phyloP scores from a whole-genome alignment of 1,140 invertebrate genomes.

The Pogonomyrmex californicus region DNA sequence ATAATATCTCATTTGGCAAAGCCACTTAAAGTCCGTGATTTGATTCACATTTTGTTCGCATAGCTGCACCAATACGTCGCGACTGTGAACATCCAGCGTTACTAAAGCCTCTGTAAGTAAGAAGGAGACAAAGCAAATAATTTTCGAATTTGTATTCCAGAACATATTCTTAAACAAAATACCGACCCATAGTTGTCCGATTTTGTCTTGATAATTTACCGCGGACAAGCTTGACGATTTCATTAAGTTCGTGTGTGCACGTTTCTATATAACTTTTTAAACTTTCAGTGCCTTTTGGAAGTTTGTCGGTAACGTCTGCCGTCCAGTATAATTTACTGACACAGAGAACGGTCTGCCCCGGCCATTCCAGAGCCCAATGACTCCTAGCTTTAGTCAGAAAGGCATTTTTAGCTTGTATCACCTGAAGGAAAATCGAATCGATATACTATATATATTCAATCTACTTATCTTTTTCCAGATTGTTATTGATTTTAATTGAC shows the following conservation, averaged over 20 bases:
- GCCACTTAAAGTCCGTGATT: conserved; percentile 96
- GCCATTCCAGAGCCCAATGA: conserved; percentile 96
- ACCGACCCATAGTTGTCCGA: conserved; percentile 94
- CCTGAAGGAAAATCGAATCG: conserved; percentile 76
- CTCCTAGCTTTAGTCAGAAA: conserved; percentile 90
- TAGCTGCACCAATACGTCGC: conserved; percentile 93
- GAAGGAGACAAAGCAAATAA: neutral
- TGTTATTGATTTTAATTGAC: conserved; percentile 78
- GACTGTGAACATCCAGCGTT: conserved; percentile 96
- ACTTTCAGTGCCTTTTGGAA: conserved; percentile 87
- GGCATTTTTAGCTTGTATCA: conserved; percentile 88
- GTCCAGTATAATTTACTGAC: conserved; percentile 97
- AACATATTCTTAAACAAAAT: neutral
- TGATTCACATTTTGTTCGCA: conserved; percentile 90
- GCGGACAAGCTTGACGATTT: conserved; percentile 95
- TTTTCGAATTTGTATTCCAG: neutral
- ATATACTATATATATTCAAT: neutral
- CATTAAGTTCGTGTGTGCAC: conserved; percentile 92
- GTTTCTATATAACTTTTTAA: conserved; percentile 88
- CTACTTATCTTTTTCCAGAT: neutral
- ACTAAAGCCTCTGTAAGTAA: conserved; percentile 91
- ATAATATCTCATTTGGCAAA: conserved; percentile 97
- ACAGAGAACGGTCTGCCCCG: conserved; percentile 95
- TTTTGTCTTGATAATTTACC: conserved; percentile 96
- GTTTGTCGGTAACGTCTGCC: conserved; percentile 92